Base-by-base conservation (phyloP, 2,888 invertebrate species). In the Cyclophora albipunctata region DNA sequence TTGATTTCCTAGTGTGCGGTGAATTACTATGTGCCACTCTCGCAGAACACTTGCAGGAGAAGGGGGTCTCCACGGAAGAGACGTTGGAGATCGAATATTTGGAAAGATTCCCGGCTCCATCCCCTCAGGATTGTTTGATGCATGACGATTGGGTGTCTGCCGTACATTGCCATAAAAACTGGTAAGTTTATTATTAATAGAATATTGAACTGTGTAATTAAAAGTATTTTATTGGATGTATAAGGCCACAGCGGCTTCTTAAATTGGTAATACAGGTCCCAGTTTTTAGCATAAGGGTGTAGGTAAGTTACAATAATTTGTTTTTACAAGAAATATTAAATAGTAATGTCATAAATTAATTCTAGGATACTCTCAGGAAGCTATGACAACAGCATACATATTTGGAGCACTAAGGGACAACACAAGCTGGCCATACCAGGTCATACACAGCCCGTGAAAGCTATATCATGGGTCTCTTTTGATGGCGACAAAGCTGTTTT, bases 121-220 rank as follows among this genome's bases (percentile, higher is more conserved):
- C 95, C 68, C 98, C 98, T 0, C 93, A 96, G 73, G 95, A 98
- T 76, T 96, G 96, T 73, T 88, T 99, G 59, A 91, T 96, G 76
- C 98, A 98, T 69, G 97, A 98, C 81, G 99, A 99, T 75, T 99
- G 99, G 99, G 97, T 99, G n/a, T 94, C 97, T 33, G 92, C 96
- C 44, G 93, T 98, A 0, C 92, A 94, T 63, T 90, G 92, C 42
- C 84, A 90, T 55, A 91, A 90, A 42, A 92, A 92, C 71, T 95
- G 94, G 94, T 93, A 57, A 62, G 63, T 55, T 20, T 20, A 20
- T 20, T 20, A 20, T 20, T 20, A 20, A 20, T 20, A 20, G n/a
- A n/a, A n/a, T n/a, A n/a, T n/a, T n/a, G n/a, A n/a, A n/a, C n/a
- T n/a, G n/a, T n/a, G n/a, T n/a, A n/a, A n/a, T n/a, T n/a, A n/a